Evolutionary conservation across 2,113 vertebrate genomes (phyloP), one percentile per base, ranked within the genome.

Genomic region (Eurystomus gularis): DNA sequence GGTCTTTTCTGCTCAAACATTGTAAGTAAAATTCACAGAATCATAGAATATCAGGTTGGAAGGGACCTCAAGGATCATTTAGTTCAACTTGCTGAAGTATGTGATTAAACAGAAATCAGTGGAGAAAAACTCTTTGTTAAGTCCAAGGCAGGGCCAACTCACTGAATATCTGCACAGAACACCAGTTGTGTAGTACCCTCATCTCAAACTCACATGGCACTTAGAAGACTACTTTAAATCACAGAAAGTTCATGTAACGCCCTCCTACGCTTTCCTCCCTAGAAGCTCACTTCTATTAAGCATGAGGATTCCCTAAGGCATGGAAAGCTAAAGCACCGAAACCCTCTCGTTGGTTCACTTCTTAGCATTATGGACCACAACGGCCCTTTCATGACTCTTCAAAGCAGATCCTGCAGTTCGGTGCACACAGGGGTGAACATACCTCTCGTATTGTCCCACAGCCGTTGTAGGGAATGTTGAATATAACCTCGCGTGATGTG

Each of bases 381-480:
- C 3, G 6, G 18, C 37, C 49, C 20, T 71, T 69, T 40, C 13
- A 33, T 16, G 52, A 54, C 51, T 44, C 62, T 52, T 55, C 37
- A 17, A 28, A 48, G 52, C 0, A 6, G 23, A 13, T 39, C 8
- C 49, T 44, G 39, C 26, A 46, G 4, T 4, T 23, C 44, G 14
- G 13, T 8, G 49, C 2, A 5, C 40, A 8, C 9, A 29, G 4
- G 0, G 2, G 10, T 6, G 16, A 80, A 1, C 14, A 2, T 94
- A 98, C 98, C 95, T 98, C 81, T 86, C 82, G 80, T 31, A 0
- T 3, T 1, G 98, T 98, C 71, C 97, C 98, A 6, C 98, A 98
- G 86, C 92, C 10, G 0, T 90, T 29, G 46, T 98, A 98, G 75
- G 97, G 98, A 26, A 98, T 97, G 35, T 88, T 94, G 96, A 98